Percentiles rank a stretch among this genome's conserved stretches.
phyloP scores from a whole-genome alignment of 2,113 vertebrate species.

The Motacilla alba region DNA sequence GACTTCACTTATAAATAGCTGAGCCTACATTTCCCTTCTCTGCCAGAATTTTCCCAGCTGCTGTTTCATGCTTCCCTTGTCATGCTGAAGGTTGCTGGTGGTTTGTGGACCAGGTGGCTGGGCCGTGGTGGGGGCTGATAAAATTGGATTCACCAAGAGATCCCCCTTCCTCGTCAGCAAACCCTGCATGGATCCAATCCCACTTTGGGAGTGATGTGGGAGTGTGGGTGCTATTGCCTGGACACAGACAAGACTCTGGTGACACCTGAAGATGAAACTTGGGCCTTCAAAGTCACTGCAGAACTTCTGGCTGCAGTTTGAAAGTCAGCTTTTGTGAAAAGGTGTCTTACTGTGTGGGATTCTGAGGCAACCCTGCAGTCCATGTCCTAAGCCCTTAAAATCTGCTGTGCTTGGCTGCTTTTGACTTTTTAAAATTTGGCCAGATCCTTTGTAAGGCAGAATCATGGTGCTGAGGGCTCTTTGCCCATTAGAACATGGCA shows the following conservation, averaged over 20 bases:
- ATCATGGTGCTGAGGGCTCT: not conserved
- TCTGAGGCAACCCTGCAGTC: not conserved
- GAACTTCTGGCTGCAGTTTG: not conserved
- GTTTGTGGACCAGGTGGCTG: not conserved
- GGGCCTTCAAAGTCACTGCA: not conserved
- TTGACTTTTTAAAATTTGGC: not conserved
- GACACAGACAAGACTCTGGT: not conserved
- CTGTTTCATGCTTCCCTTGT: not conserved
- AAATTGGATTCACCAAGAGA: not conserved
- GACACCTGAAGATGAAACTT: not conserved
- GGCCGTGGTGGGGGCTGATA: not conserved
- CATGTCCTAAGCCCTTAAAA: not conserved
- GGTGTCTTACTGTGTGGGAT: not conserved
- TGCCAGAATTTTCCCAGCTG: not conserved
- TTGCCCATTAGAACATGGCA: not conserved
- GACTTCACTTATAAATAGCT: conserved; percentile 34
- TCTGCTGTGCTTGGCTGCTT: not conserved
- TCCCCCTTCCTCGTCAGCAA: not conserved
- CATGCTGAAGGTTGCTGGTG: not conserved
- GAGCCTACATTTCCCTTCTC: not conserved
- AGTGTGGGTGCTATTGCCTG: not conserved
- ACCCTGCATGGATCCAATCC: not conserved
- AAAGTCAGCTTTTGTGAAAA: not conserved
- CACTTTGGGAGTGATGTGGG: not conserved
- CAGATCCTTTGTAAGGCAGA: not conserved